A percentile compares a stretch with the other conserved stretches of the same genome.
Conservation (phyloP, 2,113 vertebrate genomes). For the Indicator indicator region DNA sequence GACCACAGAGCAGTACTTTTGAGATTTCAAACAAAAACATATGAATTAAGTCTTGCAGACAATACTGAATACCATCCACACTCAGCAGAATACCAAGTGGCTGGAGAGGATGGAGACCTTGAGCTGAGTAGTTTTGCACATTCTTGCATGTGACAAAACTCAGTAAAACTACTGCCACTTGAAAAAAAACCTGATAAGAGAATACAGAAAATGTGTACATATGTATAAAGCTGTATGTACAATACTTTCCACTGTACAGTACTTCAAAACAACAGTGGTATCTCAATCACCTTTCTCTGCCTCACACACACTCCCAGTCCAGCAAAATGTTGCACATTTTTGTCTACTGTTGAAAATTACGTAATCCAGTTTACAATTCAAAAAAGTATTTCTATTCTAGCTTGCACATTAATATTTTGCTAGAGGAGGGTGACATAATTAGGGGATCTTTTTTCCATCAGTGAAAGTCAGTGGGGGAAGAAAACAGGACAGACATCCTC, state of each 20-base stretch:
- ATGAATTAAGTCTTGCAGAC: neutral
- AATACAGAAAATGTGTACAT: neutral
- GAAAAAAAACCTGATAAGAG: neutral
- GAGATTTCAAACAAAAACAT: neutral
- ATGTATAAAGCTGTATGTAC: neutral
- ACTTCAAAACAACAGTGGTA: neutral
- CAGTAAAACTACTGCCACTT: neutral
- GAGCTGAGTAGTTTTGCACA: neutral
- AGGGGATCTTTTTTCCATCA: neutral
- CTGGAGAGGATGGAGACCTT: neutral
- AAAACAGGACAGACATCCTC: neutral
- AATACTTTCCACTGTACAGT: neutral
- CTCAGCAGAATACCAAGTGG: neutral
- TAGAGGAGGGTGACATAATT: neutral
- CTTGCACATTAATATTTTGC: neutral
- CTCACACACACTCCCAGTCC: neutral
- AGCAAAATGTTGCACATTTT: neutral
- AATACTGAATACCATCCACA: neutral
- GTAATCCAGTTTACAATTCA: neutral
- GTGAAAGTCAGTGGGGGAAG: neutral
- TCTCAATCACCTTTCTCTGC: neutral
- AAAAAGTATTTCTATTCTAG: neutral
- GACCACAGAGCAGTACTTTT: neutral
- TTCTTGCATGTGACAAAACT: neutral
- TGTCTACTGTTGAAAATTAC: neutral